Base-by-base conservation (phyloP, 2,888 invertebrate genomes). In the Stenichneumon culpator region DNA sequence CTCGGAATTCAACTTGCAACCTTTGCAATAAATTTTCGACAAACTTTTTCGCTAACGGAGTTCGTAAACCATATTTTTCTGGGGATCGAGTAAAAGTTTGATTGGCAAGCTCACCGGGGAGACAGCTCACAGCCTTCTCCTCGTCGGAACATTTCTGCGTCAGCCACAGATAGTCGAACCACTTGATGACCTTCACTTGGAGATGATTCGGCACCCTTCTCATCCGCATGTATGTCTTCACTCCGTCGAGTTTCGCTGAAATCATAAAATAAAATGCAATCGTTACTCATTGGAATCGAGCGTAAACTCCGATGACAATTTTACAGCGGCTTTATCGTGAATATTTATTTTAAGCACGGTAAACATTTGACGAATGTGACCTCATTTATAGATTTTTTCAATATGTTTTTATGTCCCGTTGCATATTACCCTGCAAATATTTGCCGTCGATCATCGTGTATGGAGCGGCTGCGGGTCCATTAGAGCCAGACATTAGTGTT, bases 131-230 rank as follows among this genome's bases (percentile, higher is more conserved):
- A 82, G 98, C 98, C 94, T 97, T 97, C 94, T 99, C 99, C 94
- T 99, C 99, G 94, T 99, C 99, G 32, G 99, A 98, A 94, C 99
- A 99, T 95, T 99, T 99, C 95, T 99, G 99, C 89, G 99, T 99
- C 92, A 99, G 96, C 99, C 99, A 99, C 92, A 99, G 96, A 94
- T 99, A 99, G 95, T 99, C 99, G 95, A 99, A 99, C 99, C 99
- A 99, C 95, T 99, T 98, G 95, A 99, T 99, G 90, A 98, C 99
- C 95, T 99, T 99, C 92, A 98, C 98, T 94, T 99, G 99, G 85
- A 99, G 96, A 94, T 98, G 97, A 91, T 97, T 97, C 57, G 99
- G 99, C 88, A 99, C 99, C 90, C 99, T 96, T 75, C 99, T 96
- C 97, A 99, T 98, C 88, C 98, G 96, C 99, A 99, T 99, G 94